Evolutionary conservation across 2,113 vertebrate genomes (phyloP).

Genomic region (Columba livia): DNA sequence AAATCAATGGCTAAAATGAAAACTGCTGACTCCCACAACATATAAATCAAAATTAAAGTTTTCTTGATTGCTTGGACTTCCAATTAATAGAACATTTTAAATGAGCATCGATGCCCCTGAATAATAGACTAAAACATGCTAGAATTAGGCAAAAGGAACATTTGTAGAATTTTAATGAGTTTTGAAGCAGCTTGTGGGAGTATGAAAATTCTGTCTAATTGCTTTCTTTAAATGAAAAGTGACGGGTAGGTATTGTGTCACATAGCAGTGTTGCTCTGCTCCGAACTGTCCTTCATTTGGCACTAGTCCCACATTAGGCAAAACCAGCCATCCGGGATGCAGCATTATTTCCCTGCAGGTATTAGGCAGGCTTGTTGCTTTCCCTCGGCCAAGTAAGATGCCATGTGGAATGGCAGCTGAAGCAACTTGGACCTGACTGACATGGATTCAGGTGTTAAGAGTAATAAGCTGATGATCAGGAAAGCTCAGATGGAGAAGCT

Average conservation of each 20-base stretch:
- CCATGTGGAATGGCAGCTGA: neutral
- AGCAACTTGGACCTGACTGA: neutral
- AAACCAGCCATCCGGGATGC: neutral
- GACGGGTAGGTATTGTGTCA: neutral
- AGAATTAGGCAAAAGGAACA: neutral
- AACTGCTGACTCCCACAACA: neutral
- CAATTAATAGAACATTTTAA: neutral
- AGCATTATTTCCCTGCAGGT: neutral
- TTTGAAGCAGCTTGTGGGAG: neutral
- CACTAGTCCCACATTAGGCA: neutral
- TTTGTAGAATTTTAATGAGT: neutral
- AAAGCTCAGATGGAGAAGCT: neutral
- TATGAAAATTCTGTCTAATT: neutral
- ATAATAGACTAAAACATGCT: neutral
- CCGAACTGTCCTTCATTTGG: neutral
- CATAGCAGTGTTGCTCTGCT: neutral
- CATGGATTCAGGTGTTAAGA: neutral
- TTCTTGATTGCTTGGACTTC: neutral
- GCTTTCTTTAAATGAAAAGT: neutral
- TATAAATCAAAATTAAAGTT: constrained; percentile 21
- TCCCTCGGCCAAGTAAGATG: neutral
- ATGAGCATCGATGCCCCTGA: neutral
- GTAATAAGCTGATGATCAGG: neutral
- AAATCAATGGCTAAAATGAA: neutral
- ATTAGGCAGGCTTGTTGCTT: neutral